A percentile compares a stretch with the other conserved stretches of the same genome.
Evolutionary conservation across 2,888 invertebrate genomes (phyloP).

Genomic region (Adelphocoris suturalis): DNA sequence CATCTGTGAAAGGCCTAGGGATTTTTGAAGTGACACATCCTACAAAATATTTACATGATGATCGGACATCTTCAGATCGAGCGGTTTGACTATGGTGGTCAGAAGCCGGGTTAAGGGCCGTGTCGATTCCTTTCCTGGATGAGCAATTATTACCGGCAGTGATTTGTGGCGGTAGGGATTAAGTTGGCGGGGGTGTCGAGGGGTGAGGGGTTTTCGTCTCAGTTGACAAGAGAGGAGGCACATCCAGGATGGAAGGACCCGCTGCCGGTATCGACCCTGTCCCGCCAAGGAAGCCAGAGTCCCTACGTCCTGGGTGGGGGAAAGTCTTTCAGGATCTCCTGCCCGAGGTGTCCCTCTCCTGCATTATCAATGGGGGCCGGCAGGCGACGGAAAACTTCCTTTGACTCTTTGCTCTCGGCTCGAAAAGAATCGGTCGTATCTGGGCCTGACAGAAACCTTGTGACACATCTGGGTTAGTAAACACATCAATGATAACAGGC

Average conservation of each 20-base stretch:
- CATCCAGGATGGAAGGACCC: slow-evolving; percentile 13
- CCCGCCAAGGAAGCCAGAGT: background rate
- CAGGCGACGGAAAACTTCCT: background rate
- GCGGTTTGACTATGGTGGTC: background rate
- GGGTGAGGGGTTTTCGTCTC: background rate
- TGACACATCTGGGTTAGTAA: slow-evolving; percentile 7
- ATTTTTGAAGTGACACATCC: too few relatives aligned
- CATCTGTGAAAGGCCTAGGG: too few relatives aligned
- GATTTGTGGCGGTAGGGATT: background rate
- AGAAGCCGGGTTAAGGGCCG: background rate
- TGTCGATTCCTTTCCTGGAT: background rate
- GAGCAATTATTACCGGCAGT: background rate
- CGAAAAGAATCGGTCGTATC: background rate
- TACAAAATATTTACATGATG: background rate
- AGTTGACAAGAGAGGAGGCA: background rate
- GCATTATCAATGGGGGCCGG: background rate
- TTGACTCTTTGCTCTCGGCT: background rate
- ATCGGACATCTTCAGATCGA: background rate
- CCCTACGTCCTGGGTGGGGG: background rate
- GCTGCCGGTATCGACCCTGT: background rate
- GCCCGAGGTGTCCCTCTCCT: slow-evolving; percentile 3
- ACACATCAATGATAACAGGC: slow-evolving; percentile 19
- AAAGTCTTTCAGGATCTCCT: slow-evolving; percentile 3
- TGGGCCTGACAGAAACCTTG: background rate
- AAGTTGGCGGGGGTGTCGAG: background rate